Conservation (phyloP, 1,140 invertebrate genomes). For the Drosophila yakuba region DNA sequence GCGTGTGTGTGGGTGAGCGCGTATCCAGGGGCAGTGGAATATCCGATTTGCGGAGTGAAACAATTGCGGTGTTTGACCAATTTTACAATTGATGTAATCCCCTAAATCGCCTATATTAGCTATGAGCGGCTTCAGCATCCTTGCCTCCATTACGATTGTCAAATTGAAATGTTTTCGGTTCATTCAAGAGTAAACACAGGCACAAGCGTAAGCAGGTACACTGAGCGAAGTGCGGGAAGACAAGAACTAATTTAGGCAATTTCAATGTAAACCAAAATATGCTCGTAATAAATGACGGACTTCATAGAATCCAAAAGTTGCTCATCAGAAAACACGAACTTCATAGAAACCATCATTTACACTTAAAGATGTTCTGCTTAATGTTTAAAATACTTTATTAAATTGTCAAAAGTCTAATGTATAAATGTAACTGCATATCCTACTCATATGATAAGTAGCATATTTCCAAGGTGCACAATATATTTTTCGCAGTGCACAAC, state of each 20-base stretch:
- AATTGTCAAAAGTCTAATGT: too few species aligned
- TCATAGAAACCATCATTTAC: too few species aligned
- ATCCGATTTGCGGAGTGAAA: conserved; percentile 83
- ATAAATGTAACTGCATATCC: too few species aligned
- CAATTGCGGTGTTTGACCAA: conserved; percentile 84
- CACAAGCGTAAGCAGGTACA: conserved; percentile 36
- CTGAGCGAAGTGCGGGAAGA: neutral
- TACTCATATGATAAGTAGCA: too few species aligned
- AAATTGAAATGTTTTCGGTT: conserved; percentile 80
- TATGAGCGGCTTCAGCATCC: conserved; percentile 44
- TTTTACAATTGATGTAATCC: conserved; percentile 79
- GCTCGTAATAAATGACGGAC: too few species aligned
- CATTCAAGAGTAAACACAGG: conserved; percentile 74
- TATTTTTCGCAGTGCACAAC: conserved; percentile 13
- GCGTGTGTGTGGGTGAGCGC: conserved; percentile 23
- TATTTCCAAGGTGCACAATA: too few species aligned
- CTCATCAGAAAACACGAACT: too few species aligned
- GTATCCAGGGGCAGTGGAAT: conserved; percentile 67
- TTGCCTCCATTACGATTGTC: conserved; percentile 66
- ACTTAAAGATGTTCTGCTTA: too few species aligned
- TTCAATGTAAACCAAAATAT: neutral
- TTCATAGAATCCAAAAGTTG: neutral
- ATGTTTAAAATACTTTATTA: too few species aligned
- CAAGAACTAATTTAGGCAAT: too few species aligned
- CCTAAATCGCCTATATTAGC: conserved; percentile 80